A percentile compares a stretch with the other conserved stretches of the same genome.
Conservation (phyloP, 2,888 invertebrate genomes). For the Euzetes globulus region DNA sequence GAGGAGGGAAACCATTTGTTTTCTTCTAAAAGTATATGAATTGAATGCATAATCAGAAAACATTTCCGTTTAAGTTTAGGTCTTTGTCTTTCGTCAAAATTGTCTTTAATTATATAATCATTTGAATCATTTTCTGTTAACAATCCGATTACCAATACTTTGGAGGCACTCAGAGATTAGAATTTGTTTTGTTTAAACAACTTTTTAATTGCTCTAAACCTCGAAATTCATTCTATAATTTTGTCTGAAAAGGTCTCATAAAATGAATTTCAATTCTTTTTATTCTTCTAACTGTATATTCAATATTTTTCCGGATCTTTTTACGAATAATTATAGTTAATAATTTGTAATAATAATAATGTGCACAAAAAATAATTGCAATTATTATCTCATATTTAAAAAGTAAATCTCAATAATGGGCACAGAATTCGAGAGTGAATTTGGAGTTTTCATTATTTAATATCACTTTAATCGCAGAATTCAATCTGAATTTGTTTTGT, state of each 20-base stretch:
- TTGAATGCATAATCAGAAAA: constrained; percentile 1
- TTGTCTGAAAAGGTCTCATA: not conserved
- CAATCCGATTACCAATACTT: constrained; percentile 25
- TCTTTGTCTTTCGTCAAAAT: not conserved
- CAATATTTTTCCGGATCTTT: no score
- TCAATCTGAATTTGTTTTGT: not conserved
- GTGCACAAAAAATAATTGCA: constrained; percentile 7
- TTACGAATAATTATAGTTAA: no score
- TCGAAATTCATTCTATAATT: not conserved
- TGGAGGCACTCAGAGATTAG: constrained; percentile 22
- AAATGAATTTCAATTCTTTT: not conserved
- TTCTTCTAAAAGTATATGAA: not conserved
- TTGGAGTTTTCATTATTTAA: not conserved
- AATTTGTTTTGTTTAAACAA: not conserved
- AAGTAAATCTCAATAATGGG: constrained; percentile 22
- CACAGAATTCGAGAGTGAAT: constrained; percentile 18
- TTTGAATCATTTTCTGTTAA: constrained; percentile 2
- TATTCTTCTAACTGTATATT: no score
- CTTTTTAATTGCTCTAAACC: no score
- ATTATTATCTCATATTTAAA: not conserved
- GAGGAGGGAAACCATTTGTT: not conserved
- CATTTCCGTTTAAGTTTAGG: not conserved
- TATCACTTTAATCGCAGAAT: constrained; percentile 18
- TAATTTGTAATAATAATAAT: not conserved
- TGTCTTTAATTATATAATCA: not conserved